Evolutionary conservation across 1,140 invertebrate genomes (phyloP).

Genomic region (Neoseiulus cucumeris): DNA sequence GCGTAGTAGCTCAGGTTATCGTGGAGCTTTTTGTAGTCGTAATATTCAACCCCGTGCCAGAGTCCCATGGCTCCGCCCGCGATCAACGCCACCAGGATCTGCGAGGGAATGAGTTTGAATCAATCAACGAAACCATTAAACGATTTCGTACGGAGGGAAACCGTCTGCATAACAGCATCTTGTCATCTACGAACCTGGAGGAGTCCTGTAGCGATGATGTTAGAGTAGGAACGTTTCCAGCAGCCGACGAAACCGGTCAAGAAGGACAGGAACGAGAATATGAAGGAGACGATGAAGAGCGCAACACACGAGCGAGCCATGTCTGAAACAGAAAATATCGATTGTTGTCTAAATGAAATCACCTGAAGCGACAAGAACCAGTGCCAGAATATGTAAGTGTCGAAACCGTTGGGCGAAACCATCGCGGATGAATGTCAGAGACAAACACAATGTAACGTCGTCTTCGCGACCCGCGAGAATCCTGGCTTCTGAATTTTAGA

Average conservation of each 20-base stretch:
- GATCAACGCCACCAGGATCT: conserved; percentile 43
- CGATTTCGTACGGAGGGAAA: too few species aligned
- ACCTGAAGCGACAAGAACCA: too few species aligned
- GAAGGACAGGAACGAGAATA: conserved; percentile 71
- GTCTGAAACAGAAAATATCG: conserved; percentile 36
- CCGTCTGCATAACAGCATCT: too few species aligned
- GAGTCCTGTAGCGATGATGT: conserved; percentile 76
- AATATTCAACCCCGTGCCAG: conserved; percentile 86
- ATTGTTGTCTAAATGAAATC: too few species aligned
- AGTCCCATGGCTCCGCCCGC: conserved; percentile 77
- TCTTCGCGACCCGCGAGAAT: too few species aligned
- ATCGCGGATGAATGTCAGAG: too few species aligned
- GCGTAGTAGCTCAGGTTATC: conserved; percentile 65
- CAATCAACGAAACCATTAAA: too few species aligned
- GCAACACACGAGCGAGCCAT: conserved; percentile 78
- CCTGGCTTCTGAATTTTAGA: too few species aligned
- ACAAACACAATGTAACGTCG: too few species aligned
- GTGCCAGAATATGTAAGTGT: too few species aligned
- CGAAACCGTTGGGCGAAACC: too few species aligned
- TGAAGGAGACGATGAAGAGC: conserved; percentile 68
- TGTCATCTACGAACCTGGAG: conserved; percentile 45
- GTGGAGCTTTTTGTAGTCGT: conserved; percentile 75
- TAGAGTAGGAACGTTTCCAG: conserved; percentile 73
- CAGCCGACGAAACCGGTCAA: conserved; percentile 79
- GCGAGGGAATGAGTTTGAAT: conserved; percentile 22